Conservation (phyloP, 2,113 vertebrate genomes). For the Oplegnathus fasciatus region DNA sequence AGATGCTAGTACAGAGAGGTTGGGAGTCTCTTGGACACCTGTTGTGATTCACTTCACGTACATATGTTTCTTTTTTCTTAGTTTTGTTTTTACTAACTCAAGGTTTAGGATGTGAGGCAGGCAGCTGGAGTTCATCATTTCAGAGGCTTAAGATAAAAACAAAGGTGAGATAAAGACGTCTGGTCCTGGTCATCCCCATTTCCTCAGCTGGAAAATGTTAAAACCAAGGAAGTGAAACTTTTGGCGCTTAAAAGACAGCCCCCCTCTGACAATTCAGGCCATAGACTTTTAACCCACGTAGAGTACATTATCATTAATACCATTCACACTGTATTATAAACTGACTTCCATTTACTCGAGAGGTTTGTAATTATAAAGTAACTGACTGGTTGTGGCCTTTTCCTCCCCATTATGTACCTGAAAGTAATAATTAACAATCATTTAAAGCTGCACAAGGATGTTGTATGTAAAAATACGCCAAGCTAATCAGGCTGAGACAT, state of each 20-base stretch:
- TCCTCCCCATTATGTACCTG: background rate
- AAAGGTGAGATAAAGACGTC: background rate
- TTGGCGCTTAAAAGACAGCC: background rate
- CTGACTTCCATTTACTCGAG: background rate
- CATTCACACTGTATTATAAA: background rate
- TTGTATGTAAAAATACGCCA: too few relatives aligned
- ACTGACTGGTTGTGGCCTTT: background rate
- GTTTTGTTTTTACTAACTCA: background rate
- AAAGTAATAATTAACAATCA: background rate
- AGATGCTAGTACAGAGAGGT: background rate
- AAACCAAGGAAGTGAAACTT: background rate
- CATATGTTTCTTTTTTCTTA: background rate
- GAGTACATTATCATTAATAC: background rate
- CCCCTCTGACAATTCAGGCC: background rate
- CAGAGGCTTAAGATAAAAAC: background rate
- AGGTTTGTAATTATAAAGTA: background rate
- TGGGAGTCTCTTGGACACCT: background rate
- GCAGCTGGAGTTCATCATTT: background rate
- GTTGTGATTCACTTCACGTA: conserved; percentile 5
- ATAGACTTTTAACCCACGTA: background rate
- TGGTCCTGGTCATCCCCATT: background rate
- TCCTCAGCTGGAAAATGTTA: background rate
- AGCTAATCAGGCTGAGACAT: too few relatives aligned
- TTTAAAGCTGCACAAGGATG: too few relatives aligned
- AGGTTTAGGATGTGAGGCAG: background rate